Evolutionary conservation across 2,797 vertebrate genomes (phyloP).

Genomic region (Chelon auratus): DNA sequence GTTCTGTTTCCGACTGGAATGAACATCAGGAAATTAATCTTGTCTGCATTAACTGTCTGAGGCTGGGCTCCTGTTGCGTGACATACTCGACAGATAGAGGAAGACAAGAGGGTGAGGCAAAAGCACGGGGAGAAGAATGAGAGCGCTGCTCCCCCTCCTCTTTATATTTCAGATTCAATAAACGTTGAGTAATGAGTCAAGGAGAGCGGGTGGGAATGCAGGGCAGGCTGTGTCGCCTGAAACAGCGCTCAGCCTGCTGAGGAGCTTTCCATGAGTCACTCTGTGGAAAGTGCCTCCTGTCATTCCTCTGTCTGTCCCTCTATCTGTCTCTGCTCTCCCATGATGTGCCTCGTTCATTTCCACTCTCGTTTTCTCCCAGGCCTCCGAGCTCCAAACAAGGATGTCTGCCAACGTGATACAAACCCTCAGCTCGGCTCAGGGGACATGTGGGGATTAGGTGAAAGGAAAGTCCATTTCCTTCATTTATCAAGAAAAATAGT

Average conservation of each 20-base stretch:
- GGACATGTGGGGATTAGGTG: constrained; percentile 54
- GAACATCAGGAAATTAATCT: constrained; percentile 83
- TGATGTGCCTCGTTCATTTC: constrained; percentile 53
- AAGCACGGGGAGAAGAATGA: constrained; percentile 41
- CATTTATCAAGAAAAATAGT: constrained; percentile 51
- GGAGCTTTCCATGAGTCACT: constrained; percentile 78
- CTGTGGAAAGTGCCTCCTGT: constrained; percentile 69
- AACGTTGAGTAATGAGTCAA: constrained; percentile 74
- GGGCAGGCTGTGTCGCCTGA: constrained; percentile 38
- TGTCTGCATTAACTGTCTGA: constrained; percentile 79
- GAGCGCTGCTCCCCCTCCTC: constrained; percentile 31
- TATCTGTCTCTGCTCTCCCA: constrained; percentile 43
- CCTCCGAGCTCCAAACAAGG: constrained; percentile 38
- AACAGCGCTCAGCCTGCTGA: constrained; percentile 40
- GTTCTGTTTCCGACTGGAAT: constrained; percentile 77
- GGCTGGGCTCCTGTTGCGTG: constrained; percentile 68
- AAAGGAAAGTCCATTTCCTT: constrained; percentile 69
- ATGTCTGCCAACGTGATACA: constrained; percentile 53
- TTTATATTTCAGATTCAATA: constrained; percentile 75
- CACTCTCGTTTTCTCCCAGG: constrained; percentile 39
- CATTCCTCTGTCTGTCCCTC: constrained; percentile 49
- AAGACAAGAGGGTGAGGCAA: constrained; percentile 32
- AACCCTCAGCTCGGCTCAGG: constrained; percentile 21
- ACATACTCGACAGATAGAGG: constrained; percentile 61
- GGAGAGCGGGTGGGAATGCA: constrained; percentile 51